Evolutionary conservation across 1,140 invertebrate genomes (phyloP).

Genomic region (Cotesia vestalis): DNA sequence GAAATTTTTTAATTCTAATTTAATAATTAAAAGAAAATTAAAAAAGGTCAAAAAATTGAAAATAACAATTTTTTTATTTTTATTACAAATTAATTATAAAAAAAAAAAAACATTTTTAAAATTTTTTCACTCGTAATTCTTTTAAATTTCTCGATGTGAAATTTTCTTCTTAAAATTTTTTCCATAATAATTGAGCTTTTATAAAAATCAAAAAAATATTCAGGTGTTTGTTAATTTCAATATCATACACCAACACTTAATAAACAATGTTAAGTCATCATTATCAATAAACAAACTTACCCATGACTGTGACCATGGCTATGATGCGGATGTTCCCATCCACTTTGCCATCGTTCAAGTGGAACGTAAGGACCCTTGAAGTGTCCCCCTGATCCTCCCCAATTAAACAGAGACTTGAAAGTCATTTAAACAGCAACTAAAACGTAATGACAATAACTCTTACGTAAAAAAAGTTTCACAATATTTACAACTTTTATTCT

Average conservation of each 20-base stretch:
- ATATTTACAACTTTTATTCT: background rate
- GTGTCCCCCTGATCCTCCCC: conserved; percentile 38
- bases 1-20: too few species aligned
- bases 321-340: conserved; percentile 36
- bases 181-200: too few species aligned
- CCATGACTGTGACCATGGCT: conserved; percentile 36
- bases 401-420: conserved; percentile 48
- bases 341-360: conserved; percentile 48
- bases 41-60: too few species aligned
- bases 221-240: too few species aligned
- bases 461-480: background rate
- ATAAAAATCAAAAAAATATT: too few species aligned
- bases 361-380: conserved; percentile 5
- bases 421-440: conserved; percentile 46
- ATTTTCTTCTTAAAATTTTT: too few species aligned
- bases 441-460: background rate
- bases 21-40: too few species aligned
- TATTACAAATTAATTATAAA: too few species aligned
- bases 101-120: too few species aligned
- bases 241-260: background rate
- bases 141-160: too few species aligned
- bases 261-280: background rate
- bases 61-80: too few species aligned
- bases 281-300: conserved; percentile 13
- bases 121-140: too few species aligned